These are phyloP conservation scores for Coptodon bakossiorum DNA, from an alignment of 2,113 vertebrate genomes.

Conservation along the genomic window DNA sequence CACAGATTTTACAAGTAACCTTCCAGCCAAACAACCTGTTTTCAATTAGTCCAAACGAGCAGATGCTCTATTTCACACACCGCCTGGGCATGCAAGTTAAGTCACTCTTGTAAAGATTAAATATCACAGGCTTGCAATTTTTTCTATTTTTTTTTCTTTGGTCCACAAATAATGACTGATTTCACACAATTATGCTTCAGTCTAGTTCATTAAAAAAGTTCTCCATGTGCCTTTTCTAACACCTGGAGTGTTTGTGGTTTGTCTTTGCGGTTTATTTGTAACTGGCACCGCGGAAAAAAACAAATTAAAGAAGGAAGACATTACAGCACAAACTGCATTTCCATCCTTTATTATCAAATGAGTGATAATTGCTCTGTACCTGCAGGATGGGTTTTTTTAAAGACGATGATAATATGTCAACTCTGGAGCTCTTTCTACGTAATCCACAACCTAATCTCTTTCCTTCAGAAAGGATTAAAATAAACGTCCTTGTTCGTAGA, in stretches of 20 bases:
- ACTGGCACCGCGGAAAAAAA: not conserved
- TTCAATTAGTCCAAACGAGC: slow-evolving; percentile 1
- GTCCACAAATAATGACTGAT: not conserved
- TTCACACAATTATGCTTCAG: not conserved
- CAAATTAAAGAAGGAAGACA: not conserved
- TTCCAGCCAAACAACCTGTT: slow-evolving; percentile 24
- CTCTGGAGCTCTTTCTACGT: not conserved
- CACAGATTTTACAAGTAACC: slow-evolving; percentile 3
- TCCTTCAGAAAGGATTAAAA: not conserved
- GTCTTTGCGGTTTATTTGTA: not conserved
- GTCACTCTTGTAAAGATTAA: not conserved
- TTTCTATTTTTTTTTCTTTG: not conserved
- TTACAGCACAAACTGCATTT: not conserved
- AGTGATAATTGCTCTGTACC: not conserved
- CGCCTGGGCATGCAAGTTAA: not conserved
- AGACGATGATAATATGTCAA: not conserved
- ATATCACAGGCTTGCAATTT: not conserved
- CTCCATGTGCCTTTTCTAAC: not conserved
- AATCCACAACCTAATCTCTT: not conserved
- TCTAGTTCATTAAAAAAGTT: not conserved
- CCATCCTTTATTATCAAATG: not conserved
- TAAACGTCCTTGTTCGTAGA: not conserved
- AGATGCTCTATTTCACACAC: not conserved
- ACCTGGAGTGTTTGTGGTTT: not conserved
- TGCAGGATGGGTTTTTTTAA: not conserved